Base-by-base conservation (phyloP, 1,140 invertebrate species). In the Drosophila guanche region DNA sequence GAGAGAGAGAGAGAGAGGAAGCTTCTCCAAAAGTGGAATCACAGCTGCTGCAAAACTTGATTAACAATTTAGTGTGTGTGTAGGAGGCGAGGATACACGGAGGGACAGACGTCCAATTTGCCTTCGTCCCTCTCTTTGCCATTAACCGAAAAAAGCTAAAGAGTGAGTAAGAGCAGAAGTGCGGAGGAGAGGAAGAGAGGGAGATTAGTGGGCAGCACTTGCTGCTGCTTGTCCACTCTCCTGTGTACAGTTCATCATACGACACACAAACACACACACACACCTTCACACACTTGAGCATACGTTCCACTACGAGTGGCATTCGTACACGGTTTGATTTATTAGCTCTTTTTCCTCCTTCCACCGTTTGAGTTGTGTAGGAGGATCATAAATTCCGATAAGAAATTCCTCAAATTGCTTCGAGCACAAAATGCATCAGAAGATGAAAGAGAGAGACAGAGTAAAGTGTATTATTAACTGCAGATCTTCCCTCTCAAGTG, bases 41-140 rank as follows among this genome's bases (percentile, higher is more conserved):
- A 86, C 83, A 86, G 83, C 83, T 78, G 83, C 80, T 70, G 67
- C 60, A 53, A 61, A 76, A 69, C 81, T 88, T 86, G 81, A 86
- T 86, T 86, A 86, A 86, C 86, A 86, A 86, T 86, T 86, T 86
- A 86, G 76, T 70, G 47, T 61, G 52, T 65, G 46, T 65, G 66
- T 43, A 12, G 20, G 42, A 25, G 67, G 76, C 46, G 66, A 65
- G 63, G 56, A 67, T 66, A 20, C 60, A 60, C 62, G 63, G 72
- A 59, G 76, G 62, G 56, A 41, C 57, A 63, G 43, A 51, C 40
- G 62, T 33, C 63, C 76, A 72, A 85, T 79, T 84, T 84, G 60
- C 63, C 52, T 59, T 33, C 41, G 25, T 27, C 33, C 23, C 45
- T 37, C 43, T 50, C 5, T 42, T 41, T 16, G 8, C 57, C 41